These are phyloP conservation scores for Colius striatus DNA, from an alignment of 2,113 vertebrate genomes.

Conservation along the genomic window DNA sequence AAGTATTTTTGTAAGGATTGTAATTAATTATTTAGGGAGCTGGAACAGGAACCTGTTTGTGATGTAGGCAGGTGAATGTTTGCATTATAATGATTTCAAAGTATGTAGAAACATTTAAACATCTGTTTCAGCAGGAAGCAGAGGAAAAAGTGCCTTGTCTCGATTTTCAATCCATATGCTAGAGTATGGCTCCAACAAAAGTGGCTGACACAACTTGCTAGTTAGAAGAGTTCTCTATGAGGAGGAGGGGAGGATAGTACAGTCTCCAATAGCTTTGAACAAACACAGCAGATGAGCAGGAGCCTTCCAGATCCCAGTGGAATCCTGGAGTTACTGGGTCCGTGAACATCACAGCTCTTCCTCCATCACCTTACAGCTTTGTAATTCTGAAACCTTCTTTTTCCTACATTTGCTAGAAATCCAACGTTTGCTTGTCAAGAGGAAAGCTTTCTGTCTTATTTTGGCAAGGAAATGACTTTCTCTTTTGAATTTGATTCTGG, in stretches of 20 bases:
- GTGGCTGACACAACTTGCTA: not conserved
- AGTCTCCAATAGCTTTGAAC: not conserved
- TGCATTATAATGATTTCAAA: not conserved
- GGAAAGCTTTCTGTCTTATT: not conserved
- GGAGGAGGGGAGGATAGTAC: not conserved
- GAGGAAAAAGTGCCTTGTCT: not conserved
- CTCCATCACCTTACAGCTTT: not conserved
- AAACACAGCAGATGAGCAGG: not conserved
- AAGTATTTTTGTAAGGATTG: not conserved
- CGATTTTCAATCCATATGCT: not conserved
- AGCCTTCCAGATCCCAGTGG: not conserved
- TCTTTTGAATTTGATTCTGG: not conserved
- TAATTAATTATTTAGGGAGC: not conserved
- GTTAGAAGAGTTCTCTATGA: not conserved
- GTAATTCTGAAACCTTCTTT: not conserved
- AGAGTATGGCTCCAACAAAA: not conserved
- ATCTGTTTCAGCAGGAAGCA: not conserved
- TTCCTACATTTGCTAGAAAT: not conserved
- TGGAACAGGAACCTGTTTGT: not conserved
- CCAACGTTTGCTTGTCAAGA: rapidly evolving
- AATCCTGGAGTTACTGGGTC: not conserved
- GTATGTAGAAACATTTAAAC: not conserved
- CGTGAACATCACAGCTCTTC: rapidly evolving
- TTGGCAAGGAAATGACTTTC: not conserved
- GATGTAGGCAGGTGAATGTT: not conserved